phyloP scores from a whole-genome alignment of 2,797 vertebrate species.

The Silurus lanzhouensis region DNA sequence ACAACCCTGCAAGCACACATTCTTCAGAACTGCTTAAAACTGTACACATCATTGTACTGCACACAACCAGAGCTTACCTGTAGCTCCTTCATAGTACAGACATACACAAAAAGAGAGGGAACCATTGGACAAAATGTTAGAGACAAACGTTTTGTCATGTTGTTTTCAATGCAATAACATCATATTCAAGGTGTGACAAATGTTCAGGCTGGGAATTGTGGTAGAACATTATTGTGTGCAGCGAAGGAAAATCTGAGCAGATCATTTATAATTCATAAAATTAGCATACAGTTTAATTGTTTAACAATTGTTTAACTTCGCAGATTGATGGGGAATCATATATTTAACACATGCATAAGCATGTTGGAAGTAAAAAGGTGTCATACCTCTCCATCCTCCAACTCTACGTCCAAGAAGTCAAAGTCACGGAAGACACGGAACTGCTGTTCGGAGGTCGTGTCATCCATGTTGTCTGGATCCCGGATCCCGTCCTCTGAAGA shows the following conservation, averaged over 20 bases:
- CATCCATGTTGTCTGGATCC: slow-evolving; percentile 92
- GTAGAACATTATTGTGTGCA: not conserved
- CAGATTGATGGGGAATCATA: not conserved
- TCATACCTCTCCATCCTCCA: slow-evolving; percentile 96
- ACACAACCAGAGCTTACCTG: slow-evolving; percentile 74
- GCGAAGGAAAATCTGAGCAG: not conserved
- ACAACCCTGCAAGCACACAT: slow-evolving; percentile 8
- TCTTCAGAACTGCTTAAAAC: not conserved
- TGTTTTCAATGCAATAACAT: not conserved
- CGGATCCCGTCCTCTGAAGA: slow-evolving; percentile 90
- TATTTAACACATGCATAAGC: not conserved
- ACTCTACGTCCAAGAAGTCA: slow-evolving; percentile 96
- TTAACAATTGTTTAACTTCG: not conserved
- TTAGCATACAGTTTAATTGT: not conserved
- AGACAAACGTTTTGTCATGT: not conserved
- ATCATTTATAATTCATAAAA: too few relatives aligned
- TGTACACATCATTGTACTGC: slow-evolving; percentile 40
- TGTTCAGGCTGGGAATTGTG: too few relatives aligned
- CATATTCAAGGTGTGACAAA: too few relatives aligned
- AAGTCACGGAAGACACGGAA: slow-evolving; percentile 98
- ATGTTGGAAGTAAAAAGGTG: not conserved
- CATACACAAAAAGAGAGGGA: slow-evolving; percentile 66
- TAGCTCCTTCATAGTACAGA: slow-evolving; percentile 74
- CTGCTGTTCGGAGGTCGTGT: slow-evolving; percentile 95
- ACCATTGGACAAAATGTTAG: slow-evolving; percentile 62